A percentile compares a stretch with the other conserved stretches of the same genome.
Conservation (phyloP, 1,140 invertebrate genomes). For the Dysdera silvatica region DNA sequence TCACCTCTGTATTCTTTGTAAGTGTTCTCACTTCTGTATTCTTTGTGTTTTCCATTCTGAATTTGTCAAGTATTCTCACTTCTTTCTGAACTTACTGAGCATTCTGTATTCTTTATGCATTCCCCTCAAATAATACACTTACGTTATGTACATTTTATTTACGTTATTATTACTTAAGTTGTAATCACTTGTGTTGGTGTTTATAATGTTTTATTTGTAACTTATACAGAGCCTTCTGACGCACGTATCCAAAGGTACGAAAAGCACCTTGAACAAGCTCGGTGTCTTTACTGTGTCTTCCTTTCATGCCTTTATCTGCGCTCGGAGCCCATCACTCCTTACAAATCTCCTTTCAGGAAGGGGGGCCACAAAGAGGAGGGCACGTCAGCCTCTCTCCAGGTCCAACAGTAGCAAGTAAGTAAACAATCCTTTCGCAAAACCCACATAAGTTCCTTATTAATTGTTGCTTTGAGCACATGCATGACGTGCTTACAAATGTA, state of each 20-base stretch:
- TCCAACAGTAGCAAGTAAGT: constrained; percentile 63
- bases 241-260: constrained; percentile 88
- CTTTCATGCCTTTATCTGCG: constrained; percentile 95
- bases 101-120: no score
- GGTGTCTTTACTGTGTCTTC: constrained; percentile 96
- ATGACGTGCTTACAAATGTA: no score
- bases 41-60: no score
- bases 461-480: no score
- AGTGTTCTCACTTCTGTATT: no score
- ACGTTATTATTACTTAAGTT: not conserved
- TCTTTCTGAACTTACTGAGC: no score
- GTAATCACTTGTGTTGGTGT: not conserved
- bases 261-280: constrained; percentile 85
- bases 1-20: no score
- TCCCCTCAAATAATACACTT: no score
- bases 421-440: no score
- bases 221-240: constrained; percentile 76
- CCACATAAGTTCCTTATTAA: no score
- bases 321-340: constrained; percentile 79
- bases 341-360: constrained; percentile 84
- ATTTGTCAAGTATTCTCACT: no score
- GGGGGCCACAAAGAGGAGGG: constrained; percentile 74
- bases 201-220: not conserved
- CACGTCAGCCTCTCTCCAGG: constrained; percentile 61
- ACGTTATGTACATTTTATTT: not conserved